Base-by-base conservation (phyloP, 2,888 invertebrate genomes). In the Nomada fabriciana region DNA sequence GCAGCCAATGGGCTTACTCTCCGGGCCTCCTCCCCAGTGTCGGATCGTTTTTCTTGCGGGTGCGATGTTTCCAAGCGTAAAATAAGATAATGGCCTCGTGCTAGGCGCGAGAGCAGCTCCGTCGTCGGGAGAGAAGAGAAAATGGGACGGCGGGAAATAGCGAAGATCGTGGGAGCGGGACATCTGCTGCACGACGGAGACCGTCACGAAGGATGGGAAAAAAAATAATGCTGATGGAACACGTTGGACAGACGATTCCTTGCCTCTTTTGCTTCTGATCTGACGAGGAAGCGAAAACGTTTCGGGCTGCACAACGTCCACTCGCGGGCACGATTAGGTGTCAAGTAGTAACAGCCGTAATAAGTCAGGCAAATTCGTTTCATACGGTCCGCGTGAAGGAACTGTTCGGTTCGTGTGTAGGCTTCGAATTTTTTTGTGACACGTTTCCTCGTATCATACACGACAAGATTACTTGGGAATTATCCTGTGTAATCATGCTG, bases 71-170 rank as follows among this genome's bases (percentile, higher is more conserved):
- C 89, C 92, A 91, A 83, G 93, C 93, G 93, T 93, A 93, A 94
- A 94, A 94, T 92, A 92, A 94, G 94, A 94, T 94, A 94, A 94
- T 94, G 93, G 92, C 91, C 89, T 83, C 81, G 86, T 83, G 85
- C 90, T 90, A 90, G 91, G 91, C 90, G 91, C 89, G 90, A 91
- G 88, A 87, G 79, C 83, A 86, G 84, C 84, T 78, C 79, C 88
- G 86, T 78, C 69, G 42, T 47, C 81, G 59, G 52, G 80, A 82
- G 82, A 76, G 79, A 79, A 86, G 88, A 86, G 89, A 91, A 91
- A 89, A 86, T 88, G 83, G 86, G 82, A 80, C 80, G 89, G 81
- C 86, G 86, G 82, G 83, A 86, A 85, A 86, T 84, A 89, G 91
- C 90, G 88, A 90, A 90, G 92, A 92, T 90, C 92, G 91, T 92